Conservation (phyloP, 2,113 vertebrate genomes). For the Polyodon spathula region DNA sequence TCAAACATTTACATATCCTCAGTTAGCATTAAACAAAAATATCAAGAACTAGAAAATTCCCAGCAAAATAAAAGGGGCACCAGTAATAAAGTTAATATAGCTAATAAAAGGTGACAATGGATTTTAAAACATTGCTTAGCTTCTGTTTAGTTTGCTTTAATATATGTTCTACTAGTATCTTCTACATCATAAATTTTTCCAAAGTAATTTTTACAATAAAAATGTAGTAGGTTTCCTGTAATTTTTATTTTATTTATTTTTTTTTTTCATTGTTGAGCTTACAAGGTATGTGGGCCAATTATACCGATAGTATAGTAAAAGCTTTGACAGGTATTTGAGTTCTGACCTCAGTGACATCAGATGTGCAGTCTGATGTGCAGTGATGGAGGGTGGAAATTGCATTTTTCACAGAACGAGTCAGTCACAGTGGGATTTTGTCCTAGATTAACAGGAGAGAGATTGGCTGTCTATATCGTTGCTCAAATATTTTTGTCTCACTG, state of each 20-base stretch:
- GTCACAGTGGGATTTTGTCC: slow-evolving; percentile 27
- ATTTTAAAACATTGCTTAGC: no score
- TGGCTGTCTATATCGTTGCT: slow-evolving; percentile 21
- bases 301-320: slow-evolving; percentile 26
- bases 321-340: slow-evolving; percentile 41
- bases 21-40: no score
- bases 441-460: slow-evolving; percentile 23
- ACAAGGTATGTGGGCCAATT: slow-evolving; percentile 37
- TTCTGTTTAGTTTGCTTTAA: no score
- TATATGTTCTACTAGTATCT: no score
- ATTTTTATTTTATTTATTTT: slow-evolving; percentile 39
- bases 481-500: slow-evolving; percentile 33
- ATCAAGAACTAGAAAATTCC: no score
- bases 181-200: no score
- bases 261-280: slow-evolving; percentile 26
- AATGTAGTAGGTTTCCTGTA: slow-evolving; percentile 16
- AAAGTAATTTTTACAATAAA: no score
- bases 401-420: slow-evolving; percentile 24
- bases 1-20: no score
- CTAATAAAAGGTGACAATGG: no score
- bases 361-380: slow-evolving; percentile 31
- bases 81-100: no score
- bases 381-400: slow-evolving; percentile 32
- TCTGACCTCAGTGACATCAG: slow-evolving; percentile 31
- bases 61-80: no score